Percentiles rank a stretch among this genome's conserved stretches.
phyloP scores from a whole-genome alignment of 2,797 vertebrate species.

The Acanthurus lineatus region DNA sequence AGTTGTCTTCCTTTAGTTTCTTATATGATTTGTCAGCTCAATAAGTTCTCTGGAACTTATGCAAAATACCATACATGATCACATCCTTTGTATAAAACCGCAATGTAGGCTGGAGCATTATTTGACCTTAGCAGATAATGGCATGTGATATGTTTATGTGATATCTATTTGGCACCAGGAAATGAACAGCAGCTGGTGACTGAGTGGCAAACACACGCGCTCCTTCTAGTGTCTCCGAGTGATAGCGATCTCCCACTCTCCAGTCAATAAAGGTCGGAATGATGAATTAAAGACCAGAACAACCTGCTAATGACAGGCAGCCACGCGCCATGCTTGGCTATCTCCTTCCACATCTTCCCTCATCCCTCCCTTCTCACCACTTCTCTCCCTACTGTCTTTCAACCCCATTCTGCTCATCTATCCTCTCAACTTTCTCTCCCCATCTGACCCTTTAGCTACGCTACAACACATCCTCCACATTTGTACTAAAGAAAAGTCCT shows the following conservation, averaged over 20 bases:
- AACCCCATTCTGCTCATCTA: conserved; percentile 40
- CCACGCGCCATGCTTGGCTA: conserved; percentile 69
- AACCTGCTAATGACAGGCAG: conserved; percentile 82
- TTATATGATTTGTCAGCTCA: conserved; percentile 16
- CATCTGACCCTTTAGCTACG: conserved; percentile 42
- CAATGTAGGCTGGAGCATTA: conserved; percentile 29
- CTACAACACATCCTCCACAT: neutral
- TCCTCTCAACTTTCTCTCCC: conserved; percentile 55
- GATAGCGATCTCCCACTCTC: conserved; percentile 82
- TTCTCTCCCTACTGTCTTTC: conserved; percentile 42
- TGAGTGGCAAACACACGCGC: conserved; percentile 51
- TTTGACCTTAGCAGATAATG: conserved; percentile 60
- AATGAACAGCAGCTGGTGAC: conserved; percentile 80
- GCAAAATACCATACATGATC: conserved; percentile 11
- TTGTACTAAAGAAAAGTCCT: conserved; percentile 1
- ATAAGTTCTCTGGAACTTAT: conserved; percentile 5
- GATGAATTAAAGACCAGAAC: conserved; percentile 85
- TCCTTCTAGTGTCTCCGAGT: conserved; percentile 58
- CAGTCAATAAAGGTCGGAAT: conserved; percentile 84
- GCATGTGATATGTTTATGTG: conserved; percentile 60
- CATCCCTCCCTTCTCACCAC: conserved; percentile 41
- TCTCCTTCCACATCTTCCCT: conserved; percentile 73
- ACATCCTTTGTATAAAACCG: conserved; percentile 19
- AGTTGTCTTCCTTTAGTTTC: conserved; percentile 11
- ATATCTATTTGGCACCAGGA: conserved; percentile 79